phyloP scores from a whole-genome alignment of 2,797 vertebrate species.

The Danio tinwini region DNA sequence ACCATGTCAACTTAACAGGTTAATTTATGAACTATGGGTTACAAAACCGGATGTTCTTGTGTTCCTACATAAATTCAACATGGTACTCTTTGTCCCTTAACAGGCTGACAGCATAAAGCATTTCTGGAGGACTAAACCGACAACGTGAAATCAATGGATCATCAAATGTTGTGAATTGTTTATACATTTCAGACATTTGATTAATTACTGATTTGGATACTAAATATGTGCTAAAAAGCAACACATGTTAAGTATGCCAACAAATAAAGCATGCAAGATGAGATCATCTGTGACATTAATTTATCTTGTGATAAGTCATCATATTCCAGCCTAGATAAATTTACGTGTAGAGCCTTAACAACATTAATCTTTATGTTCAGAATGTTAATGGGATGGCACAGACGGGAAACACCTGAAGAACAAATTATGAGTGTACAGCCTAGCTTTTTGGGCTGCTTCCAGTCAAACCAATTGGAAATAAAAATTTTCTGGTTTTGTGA shows the following conservation, averaged over 20 bases:
- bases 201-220: not conserved
- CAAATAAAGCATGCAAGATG: not conserved
- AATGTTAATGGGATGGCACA: not conserved
- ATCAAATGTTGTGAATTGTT: slow-evolving; percentile 1
- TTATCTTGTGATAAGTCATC: not conserved
- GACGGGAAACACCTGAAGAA: too few species aligned
- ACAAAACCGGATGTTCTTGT: not conserved
- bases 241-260: not conserved
- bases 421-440: too few species aligned
- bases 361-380: not conserved
- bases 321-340: slow-evolving; percentile 2
- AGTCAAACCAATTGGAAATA: not conserved
- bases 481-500: not conserved
- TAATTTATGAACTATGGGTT: not conserved
- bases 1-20: slow-evolving; percentile 27
- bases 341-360: not conserved
- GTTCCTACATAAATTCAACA: not conserved
- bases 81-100: not conserved
- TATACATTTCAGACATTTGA: not conserved
- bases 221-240: not conserved
- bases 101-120: not conserved
- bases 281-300: not conserved
- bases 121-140: not conserved
- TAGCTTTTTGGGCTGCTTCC: too few species aligned
- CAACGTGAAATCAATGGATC: not conserved